Evolutionary conservation across 2,888 invertebrate species (phyloP).

Genomic region (Heliconius charithonia): DNA sequence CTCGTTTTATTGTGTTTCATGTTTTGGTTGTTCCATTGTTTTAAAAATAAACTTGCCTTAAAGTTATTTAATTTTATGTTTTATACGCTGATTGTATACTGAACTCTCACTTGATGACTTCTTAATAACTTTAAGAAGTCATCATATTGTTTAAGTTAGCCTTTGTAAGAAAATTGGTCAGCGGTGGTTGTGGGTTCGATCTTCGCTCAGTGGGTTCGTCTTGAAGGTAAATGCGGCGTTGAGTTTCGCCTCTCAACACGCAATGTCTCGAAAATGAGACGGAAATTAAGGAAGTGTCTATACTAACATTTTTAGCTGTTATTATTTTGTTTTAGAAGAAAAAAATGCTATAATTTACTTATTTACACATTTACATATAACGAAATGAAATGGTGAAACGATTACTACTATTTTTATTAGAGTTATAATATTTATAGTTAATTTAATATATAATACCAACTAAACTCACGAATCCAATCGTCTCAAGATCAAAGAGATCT

Average conservation of each 20-base stretch:
- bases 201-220: too few relatives aligned
- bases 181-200: neutral
- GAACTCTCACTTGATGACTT: neutral
- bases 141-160: neutral
- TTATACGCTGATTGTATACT: neutral
- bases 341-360: too few relatives aligned
- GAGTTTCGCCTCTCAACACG: too few relatives aligned
- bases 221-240: too few relatives aligned
- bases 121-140: neutral
- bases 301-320: too few relatives aligned
- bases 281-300: too few relatives aligned
- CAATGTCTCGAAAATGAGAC: too few relatives aligned
- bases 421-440: constrained; percentile 10
- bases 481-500: constrained; percentile 35
- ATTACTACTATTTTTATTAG: neutral
- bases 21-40: neutral
- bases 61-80: neutral
- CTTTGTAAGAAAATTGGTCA: neutral
- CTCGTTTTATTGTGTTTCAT: neutral
- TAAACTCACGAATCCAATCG: constrained; percentile 13
- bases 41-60: neutral
- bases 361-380: neutral
- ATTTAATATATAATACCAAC: constrained; percentile 25
- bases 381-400: neutral
- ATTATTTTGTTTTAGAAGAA: too few relatives aligned